These are phyloP conservation scores for Mimachlamys varia DNA, from an alignment of 2,888 invertebrate genomes.

Conservation along the genomic window DNA sequence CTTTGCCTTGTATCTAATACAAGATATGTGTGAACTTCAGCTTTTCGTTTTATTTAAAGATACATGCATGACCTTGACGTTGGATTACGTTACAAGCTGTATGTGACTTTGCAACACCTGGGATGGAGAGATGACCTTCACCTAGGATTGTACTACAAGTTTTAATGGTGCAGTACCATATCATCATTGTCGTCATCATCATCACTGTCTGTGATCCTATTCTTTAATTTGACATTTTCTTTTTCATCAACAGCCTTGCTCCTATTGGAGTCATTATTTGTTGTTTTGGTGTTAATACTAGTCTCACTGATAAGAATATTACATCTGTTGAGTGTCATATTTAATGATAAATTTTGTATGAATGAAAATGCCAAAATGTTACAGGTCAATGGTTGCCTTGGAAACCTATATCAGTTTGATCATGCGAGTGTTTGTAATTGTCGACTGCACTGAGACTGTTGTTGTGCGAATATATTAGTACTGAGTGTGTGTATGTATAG, in stretches of 20 bases:
- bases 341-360: too few species aligned
- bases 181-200: too few species aligned
- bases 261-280: not conserved
- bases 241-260: not conserved
- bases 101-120: not conserved
- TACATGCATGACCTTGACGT: not conserved
- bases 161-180: not conserved
- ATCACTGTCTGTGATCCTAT: not conserved
- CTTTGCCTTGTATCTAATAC: not conserved
- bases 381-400: too few species aligned
- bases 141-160: not conserved
- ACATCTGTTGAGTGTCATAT: too few species aligned
- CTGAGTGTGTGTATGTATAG: too few species aligned
- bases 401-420: too few species aligned
- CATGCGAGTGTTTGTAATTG: too few species aligned
- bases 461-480: too few species aligned
- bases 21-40: not conserved
- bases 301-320: not conserved
- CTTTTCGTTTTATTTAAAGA: not conserved
- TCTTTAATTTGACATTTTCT: not conserved
- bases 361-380: too few species aligned
- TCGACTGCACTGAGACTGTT: too few species aligned
- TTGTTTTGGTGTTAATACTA: not conserved
- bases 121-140: slow-evolving; percentile 28
- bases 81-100: not conserved